Evolutionary conservation across 2,797 vertebrate genomes (phyloP).

Genomic region (Melanotaenia maccullochi): DNA sequence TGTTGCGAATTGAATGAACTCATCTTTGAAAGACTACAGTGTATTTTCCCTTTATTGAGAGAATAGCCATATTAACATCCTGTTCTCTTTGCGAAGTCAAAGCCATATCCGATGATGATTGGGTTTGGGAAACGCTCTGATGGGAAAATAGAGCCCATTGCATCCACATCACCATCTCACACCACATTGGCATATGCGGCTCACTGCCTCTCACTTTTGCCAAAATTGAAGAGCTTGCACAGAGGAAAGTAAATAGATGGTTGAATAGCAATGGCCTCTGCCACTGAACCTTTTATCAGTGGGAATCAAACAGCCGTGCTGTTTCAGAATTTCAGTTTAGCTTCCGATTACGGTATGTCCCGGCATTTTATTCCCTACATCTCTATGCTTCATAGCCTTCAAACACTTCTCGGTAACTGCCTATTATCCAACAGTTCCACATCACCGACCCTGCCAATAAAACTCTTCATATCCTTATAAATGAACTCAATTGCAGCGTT

Average conservation of each 20-base stretch:
- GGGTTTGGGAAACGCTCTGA: slow-evolving; percentile 81
- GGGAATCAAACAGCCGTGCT: slow-evolving; percentile 88
- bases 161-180: slow-evolving; percentile 85
- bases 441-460: slow-evolving; percentile 99
- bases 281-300: slow-evolving; percentile 87
- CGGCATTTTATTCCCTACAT: slow-evolving; percentile 98
- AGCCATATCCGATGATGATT: slow-evolving; percentile 87
- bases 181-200: slow-evolving; percentile 85
- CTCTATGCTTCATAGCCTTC: slow-evolving; percentile 97
- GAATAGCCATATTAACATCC: slow-evolving; percentile 87
- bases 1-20: slow-evolving; percentile 84
- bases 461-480: slow-evolving; percentile 99
- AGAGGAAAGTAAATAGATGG: slow-evolving; percentile 87
- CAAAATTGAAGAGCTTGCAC: slow-evolving; percentile 88
- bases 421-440: slow-evolving; percentile 99
- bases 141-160: slow-evolving; percentile 84
- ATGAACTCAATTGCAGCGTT: slow-evolving; percentile 99
- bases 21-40: slow-evolving; percentile 83
- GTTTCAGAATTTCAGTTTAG: slow-evolving; percentile 95
- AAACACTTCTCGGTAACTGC: slow-evolving; percentile 99
- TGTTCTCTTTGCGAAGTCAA: slow-evolving; percentile 79
- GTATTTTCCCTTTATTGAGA: slow-evolving; percentile 80
- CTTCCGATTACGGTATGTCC: slow-evolving; percentile 99
- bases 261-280: slow-evolving; percentile 87
- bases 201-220: slow-evolving; percentile 86